Evolutionary conservation across 2,888 invertebrate species (phyloP), one percentile per base, ranked within the genome.

Genomic region (Agrochola circellaris): DNA sequence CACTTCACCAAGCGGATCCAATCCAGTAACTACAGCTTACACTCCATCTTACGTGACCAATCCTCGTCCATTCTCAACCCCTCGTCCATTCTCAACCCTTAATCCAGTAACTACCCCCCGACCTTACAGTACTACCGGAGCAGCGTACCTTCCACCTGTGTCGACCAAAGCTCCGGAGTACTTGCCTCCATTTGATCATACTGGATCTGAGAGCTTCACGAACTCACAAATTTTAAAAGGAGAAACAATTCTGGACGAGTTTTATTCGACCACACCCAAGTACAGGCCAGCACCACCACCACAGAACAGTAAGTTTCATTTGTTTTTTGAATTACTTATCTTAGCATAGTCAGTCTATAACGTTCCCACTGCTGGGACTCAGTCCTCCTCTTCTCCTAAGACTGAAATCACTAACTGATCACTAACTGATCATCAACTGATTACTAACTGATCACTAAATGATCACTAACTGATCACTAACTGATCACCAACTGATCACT

Each of bases 141-240:
- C 95, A 0, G 93, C 94, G 0, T 95, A 95, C 73, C 82, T 90
- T 0, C 94, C 96, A 23, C 92, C 93, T 9, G 88, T 93, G 0
- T 96, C 96, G 0, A 96, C 96, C 0, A 85, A 93, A 0, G 96
- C 95, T 0, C 95, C 95, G n/a, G 96, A 95, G 45, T 96, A 96
- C 77, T 86, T 96, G 17, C 97, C 96, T 6, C 95, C 95, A 13
- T 93, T 94, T 9, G 90, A 94, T 23, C 17, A 95, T 94, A 94
- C 94, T 51, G 92, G 94, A 70, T 91, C 95, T 0, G 93, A 94
- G 42, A 84, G 73, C 45, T 45, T 45, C 45, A 15, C 45, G 0
- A 8, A 42, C 11, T 42, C 42, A 42, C 9, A 9, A 1, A 9
- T 42, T 42, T 1, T 42, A 42, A 11, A 0, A 42, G 11, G 11